Conservation (phyloP, 2,797 vertebrate genomes). For the Oreochromis grahami region DNA sequence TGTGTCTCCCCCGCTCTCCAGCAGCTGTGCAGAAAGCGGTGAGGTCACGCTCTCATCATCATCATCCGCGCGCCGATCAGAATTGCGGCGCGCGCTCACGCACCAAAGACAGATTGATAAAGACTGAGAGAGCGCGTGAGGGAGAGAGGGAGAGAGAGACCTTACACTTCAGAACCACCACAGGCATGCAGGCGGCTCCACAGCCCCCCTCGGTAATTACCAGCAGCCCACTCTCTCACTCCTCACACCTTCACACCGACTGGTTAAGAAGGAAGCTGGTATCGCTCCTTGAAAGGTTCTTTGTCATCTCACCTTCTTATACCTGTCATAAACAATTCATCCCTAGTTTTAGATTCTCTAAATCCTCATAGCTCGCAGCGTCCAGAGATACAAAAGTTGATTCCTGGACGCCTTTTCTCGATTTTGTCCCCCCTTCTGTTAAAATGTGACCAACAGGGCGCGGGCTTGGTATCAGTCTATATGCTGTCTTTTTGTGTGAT, state of each 20-base stretch:
- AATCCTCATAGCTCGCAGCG: background rate
- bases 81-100: conserved; percentile 54
- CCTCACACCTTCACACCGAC: background rate
- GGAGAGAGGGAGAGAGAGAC: background rate
- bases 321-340: background rate
- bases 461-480: background rate
- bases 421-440: background rate
- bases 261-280: background rate
- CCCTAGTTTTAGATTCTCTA: background rate
- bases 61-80: conserved; percentile 52
- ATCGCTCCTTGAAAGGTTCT: background rate
- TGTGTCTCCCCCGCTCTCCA: conserved; percentile 15
- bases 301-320: background rate
- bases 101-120: conserved; percentile 24
- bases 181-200: background rate
- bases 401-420: background rate
- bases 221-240: background rate
- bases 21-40: conserved; percentile 76
- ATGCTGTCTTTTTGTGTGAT: background rate
- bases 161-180: background rate
- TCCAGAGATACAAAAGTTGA: background rate
- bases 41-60: conserved; percentile 77
- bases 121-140: background rate
- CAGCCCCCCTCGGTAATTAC: background rate
- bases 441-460: background rate